Evolutionary conservation across 1,140 invertebrate genomes (phyloP), one percentile per base, ranked within the genome.

Genomic region (Leptopilina boulardi): DNA sequence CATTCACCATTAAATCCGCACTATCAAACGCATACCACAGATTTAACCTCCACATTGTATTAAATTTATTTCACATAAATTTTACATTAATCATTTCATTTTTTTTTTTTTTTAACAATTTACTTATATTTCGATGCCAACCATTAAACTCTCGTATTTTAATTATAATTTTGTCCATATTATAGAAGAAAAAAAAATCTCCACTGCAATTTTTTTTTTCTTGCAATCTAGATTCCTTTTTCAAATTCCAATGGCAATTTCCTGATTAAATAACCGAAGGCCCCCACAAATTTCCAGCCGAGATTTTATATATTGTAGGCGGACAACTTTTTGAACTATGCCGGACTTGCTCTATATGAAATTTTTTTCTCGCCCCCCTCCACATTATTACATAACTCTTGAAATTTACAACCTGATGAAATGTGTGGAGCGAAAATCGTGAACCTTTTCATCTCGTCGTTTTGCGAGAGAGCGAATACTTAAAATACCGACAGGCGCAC

Each of bases 321-420:
- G 15, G 15, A 51, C 10, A 66, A 66, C 59, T 34, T n/a, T n/a
- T 66, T 34, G 26, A 66, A 26, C 23, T n/a, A 66, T 66, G 59
- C 56, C 5, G 4, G 59, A 66, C 59, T 13, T 59, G 56, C 23
- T 26, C 21, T 26, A 15, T 66, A 66, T 66, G 23, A 30, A 30
- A 23, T 56, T 30, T 51, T 59, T 66, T 66, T 66, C 11, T 66
- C 59, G 21, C 59, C 34, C 34, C 34, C 34, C 34, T 34, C 26
- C 59, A n/a, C n/a, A n/a, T n/a, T 34, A 26, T 66, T 34, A 66
- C 26, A 66, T 66, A 66, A 66, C 59, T 66, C 59, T 11, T n/a
- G 59, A 66, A 66, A 66, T 66, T 66, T 30, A 66, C 59, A 66
- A 30, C 59, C 59, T 30, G 59, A 30, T 30, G 59, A 66, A 66